These are phyloP conservation scores for Saguinus midas DNA, from an alignment of 2,113 vertebrate species.

Conservation along the genomic window DNA sequence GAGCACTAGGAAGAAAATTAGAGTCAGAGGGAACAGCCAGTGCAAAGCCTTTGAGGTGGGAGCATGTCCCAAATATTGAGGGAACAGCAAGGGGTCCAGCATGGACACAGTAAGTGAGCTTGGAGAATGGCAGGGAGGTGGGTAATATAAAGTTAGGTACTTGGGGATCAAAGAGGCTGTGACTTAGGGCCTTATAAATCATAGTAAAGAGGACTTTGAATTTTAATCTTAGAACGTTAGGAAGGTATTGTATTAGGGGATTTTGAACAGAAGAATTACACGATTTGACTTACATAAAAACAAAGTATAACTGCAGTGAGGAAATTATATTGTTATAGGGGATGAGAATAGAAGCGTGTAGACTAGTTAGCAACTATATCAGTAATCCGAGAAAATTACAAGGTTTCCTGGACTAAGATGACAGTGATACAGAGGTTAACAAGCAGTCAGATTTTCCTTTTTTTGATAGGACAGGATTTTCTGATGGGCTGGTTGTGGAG, in stretches of 20 bases:
- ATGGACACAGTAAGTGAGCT: neutral
- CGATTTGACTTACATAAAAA: neutral
- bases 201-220: neutral
- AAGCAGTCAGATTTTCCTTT: neutral
- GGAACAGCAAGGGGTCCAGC: neutral
- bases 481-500: neutral
- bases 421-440: neutral
- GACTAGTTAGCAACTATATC: neutral
- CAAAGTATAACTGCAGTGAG: neutral
- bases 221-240: neutral
- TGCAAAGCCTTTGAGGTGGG: neutral
- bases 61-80: neutral
- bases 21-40: neutral
- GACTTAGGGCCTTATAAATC: neutral
- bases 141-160: neutral
- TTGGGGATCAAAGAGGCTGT: neutral
- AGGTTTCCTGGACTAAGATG: neutral
- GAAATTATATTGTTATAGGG: neutral
- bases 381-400: neutral
- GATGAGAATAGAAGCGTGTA: neutral
- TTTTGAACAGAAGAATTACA: neutral
- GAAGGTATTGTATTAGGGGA: neutral
- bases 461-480: neutral
- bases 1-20: neutral
- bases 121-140: neutral